Percentiles rank a stretch among this genome's conserved stretches.
Conservation (phyloP, 1,140 invertebrate genomes). For the Temnothorax nylanderi region DNA sequence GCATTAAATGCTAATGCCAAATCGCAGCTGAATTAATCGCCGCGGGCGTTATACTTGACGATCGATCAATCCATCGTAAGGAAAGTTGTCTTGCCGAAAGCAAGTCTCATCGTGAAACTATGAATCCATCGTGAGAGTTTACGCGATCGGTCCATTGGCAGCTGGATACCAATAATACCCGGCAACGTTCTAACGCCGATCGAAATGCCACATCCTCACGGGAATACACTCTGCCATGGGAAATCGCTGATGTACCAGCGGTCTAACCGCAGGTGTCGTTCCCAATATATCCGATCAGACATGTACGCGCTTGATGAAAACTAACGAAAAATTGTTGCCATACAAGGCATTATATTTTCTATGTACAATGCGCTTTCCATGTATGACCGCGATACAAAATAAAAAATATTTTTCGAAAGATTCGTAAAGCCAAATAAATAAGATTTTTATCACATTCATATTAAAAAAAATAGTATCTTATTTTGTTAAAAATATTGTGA, state of each 20-base stretch:
- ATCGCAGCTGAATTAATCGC: conserved; percentile 1
- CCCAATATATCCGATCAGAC: not conserved
- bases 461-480: not conserved
- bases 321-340: not conserved
- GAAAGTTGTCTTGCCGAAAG: conserved; percentile 76
- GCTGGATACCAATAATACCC: conserved; percentile 59
- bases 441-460: not conserved
- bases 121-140: conserved; percentile 68
- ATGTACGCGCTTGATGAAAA: not conserved
- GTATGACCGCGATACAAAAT: not conserved
- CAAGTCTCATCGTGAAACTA: conserved; percentile 67
- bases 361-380: not conserved
- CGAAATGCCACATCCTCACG: conserved; percentile 70
- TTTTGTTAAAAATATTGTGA: not conserved
- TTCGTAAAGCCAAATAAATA: not conserved
- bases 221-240: conserved; percentile 37
- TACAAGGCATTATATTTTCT: not conserved
- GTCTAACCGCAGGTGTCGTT: not conserved
- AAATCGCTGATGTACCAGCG: conserved; percentile 47
- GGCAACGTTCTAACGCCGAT: conserved; percentile 56
- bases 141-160: conserved; percentile 52
- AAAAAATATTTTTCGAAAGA: not conserved
- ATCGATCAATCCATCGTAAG: conserved; percentile 59
- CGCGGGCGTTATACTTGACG: conserved; percentile 42
- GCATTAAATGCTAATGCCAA: conserved; percentile 4